These are phyloP conservation scores for Habrosyne pyritoides DNA, from an alignment of 2,888 invertebrate genomes.

Conservation along the genomic window DNA sequence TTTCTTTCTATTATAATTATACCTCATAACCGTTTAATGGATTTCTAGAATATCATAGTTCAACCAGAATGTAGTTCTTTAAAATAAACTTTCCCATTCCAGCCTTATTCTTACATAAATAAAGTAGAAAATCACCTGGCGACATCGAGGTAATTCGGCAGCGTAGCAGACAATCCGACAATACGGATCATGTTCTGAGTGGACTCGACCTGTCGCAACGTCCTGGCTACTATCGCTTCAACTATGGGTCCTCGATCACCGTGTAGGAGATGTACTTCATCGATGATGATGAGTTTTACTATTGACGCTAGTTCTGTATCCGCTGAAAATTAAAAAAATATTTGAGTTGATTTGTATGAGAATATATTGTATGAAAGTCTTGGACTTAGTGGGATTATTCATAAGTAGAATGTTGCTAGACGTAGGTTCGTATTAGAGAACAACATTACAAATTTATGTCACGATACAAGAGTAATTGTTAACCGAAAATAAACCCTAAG, in stretches of 20 bases:
- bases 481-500: too few relatives aligned
- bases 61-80: too few relatives aligned
- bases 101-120: background rate
- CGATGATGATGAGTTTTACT: conserved; percentile 96
- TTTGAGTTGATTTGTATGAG: background rate
- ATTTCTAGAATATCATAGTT: too few relatives aligned
- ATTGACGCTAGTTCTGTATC: conserved; percentile 95
- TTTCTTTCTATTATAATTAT: too few relatives aligned
- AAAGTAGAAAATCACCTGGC: conserved; percentile 81
- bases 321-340: conserved; percentile 70
- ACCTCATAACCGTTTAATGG: too few relatives aligned
- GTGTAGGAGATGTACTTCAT: conserved; percentile 98
- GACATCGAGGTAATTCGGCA: conserved; percentile 99
- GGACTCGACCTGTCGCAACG: conserved; percentile 95
- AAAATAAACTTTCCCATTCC: too few relatives aligned
- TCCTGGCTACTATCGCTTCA: conserved; percentile 97
- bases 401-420: too few relatives aligned
- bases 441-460: too few relatives aligned
- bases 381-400: too few relatives aligned
- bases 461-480: too few relatives aligned
- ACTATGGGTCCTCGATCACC: conserved; percentile 99
- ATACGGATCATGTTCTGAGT: conserved; percentile 98
- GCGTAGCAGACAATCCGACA: conserved; percentile 97
- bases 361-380: too few relatives aligned
- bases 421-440: too few relatives aligned